Percentiles rank a stretch among this genome's conserved stretches.
Evolutionary conservation across 2,888 invertebrate genomes (phyloP).

Genomic region (Theretra japonica): DNA sequence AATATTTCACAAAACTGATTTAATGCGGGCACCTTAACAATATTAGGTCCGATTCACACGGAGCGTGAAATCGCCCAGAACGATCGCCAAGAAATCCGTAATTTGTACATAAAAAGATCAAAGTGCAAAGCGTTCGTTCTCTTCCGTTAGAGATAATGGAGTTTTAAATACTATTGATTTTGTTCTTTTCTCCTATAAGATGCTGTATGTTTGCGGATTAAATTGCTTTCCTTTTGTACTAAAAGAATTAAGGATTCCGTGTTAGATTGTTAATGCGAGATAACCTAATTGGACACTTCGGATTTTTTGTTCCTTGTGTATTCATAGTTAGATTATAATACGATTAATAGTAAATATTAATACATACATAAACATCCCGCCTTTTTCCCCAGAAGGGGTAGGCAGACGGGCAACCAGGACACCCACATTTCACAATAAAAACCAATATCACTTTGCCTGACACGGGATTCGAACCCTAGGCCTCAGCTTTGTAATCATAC

Average conservation of each 20-base stretch:
- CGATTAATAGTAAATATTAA: too few relatives aligned
- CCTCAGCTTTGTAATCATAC: too few relatives aligned
- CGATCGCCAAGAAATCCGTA: neutral
- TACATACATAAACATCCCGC: too few relatives aligned
- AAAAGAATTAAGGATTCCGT: neutral
- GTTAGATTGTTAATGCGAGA: too few relatives aligned
- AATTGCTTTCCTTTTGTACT: neutral
- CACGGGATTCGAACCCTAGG: too few relatives aligned
- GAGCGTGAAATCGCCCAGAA: neutral
- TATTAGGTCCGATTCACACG: conserved; percentile 2
- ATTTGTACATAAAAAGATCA: conserved; percentile 16
- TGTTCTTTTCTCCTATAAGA: neutral
- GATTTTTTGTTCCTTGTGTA: too few relatives aligned
- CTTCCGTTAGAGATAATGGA: neutral
- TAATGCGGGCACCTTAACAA: conserved; percentile 15
- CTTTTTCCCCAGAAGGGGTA: too few relatives aligned
- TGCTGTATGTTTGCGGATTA: conserved; percentile 6
- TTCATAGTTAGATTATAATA: too few relatives aligned
- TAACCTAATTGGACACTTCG: too few relatives aligned
- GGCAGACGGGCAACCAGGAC: too few relatives aligned
- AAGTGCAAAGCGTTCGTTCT: conserved; percentile 4
- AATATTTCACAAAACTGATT: neutral
- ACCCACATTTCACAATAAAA: too few relatives aligned
- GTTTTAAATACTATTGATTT: conserved; percentile 14
- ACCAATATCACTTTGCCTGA: too few relatives aligned